Conservation (phyloP, 2,113 vertebrate genomes). For the Phainopepla nitens region DNA sequence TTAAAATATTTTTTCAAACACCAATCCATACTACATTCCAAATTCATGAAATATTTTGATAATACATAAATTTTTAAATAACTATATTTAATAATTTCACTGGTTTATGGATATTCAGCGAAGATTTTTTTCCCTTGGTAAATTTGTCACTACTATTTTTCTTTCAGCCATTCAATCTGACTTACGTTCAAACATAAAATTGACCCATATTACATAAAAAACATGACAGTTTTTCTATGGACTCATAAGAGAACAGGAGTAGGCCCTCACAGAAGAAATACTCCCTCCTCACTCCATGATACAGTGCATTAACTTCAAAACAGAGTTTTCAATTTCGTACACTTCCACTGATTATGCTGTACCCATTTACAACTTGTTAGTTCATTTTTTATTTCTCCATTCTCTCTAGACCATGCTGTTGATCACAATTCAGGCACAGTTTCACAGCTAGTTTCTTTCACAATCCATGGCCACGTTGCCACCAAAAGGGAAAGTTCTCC, state of each 20-base stretch:
- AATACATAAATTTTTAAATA: neutral
- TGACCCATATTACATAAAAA: neutral
- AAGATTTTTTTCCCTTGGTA: neutral
- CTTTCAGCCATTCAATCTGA: neutral
- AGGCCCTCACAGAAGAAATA: neutral
- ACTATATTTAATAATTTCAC: neutral
- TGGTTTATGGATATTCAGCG: neutral
- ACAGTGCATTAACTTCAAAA: neutral
- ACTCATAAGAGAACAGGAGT: neutral
- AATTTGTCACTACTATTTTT: neutral
- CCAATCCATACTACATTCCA: neutral
- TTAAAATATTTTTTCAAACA: neutral
- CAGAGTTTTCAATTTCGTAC: neutral
- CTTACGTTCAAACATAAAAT: neutral
- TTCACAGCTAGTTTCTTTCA: conserved; percentile 38
- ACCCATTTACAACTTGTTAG: conserved; percentile 38
- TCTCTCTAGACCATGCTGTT: neutral
- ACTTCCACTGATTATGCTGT: neutral
- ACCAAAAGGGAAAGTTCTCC: conserved; percentile 47
- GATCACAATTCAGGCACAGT: conserved; percentile 20
- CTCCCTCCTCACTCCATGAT: neutral
- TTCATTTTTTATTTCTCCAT: conserved; percentile 42
- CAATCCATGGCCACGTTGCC: neutral
- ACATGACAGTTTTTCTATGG: neutral
- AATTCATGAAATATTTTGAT: neutral